These are phyloP conservation scores for Brachyhypopomus occidentalis DNA, from an alignment of 2,113 vertebrate genomes.

Conservation along the genomic window DNA sequence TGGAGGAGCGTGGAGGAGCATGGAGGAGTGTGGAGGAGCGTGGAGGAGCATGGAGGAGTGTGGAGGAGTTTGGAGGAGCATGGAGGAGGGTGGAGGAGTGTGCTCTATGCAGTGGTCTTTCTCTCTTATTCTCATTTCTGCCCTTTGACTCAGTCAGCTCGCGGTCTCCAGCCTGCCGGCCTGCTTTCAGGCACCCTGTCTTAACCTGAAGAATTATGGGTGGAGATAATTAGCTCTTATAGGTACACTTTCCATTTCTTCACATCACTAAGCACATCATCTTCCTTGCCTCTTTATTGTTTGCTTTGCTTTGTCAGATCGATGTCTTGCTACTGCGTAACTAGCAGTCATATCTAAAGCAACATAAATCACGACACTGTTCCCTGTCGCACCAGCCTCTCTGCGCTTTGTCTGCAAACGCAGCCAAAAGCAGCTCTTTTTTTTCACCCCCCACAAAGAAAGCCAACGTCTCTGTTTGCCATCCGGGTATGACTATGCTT, in stretches of 20 bases:
- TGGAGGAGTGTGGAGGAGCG: no score
- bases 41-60: no score
- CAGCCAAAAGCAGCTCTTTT: slow-evolving; percentile 21
- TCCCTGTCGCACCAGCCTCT: slow-evolving; percentile 73
- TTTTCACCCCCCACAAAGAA: slow-evolving; percentile 17
- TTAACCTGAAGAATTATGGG: slow-evolving; percentile 81
- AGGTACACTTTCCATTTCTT: slow-evolving; percentile 81
- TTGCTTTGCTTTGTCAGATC: slow-evolving; percentile 83
- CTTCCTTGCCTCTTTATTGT: slow-evolving; percentile 82
- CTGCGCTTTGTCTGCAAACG: slow-evolving; percentile 59
- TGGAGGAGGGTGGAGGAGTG: no score
- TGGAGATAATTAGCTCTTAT: slow-evolving; percentile 80
- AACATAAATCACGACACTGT: slow-evolving; percentile 81
- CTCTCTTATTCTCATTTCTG: slow-evolving; percentile 43
- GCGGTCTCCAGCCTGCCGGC: slow-evolving; percentile 65
- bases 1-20: no score
- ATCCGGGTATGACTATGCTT: slow-evolving; percentile 26
- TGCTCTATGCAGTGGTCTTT: no score
- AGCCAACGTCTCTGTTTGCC: slow-evolving; percentile 26
- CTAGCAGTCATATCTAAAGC: slow-evolving; percentile 77
- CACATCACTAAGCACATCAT: slow-evolving; percentile 81
- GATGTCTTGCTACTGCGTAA: slow-evolving; percentile 82
- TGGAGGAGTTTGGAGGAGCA: no score
- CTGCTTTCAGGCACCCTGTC: slow-evolving; percentile 69
- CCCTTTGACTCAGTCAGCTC: slow-evolving; percentile 55